phyloP scores from a whole-genome alignment of 2,797 vertebrate genomes.

The Alosa sapidissima region DNA sequence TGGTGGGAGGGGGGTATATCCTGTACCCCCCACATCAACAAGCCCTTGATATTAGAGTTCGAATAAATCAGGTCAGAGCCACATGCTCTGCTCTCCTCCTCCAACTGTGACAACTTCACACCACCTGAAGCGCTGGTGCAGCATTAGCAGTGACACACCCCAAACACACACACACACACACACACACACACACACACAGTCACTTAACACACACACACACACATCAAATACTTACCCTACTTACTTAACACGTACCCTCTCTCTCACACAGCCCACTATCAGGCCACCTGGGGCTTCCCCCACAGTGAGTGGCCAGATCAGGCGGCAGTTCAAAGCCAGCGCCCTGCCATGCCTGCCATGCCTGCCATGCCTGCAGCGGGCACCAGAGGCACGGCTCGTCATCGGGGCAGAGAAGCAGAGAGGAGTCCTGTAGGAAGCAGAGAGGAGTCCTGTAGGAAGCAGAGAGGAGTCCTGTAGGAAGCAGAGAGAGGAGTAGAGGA shows the following conservation, averaged over 20 bases:
- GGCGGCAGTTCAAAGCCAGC: not conserved
- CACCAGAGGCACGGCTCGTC: not conserved
- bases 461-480: not conserved
- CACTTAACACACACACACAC: not conserved
- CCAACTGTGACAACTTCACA: not conserved
- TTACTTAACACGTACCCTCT: no score
- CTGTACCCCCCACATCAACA: not conserved
- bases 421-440: not conserved
- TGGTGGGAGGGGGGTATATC: not conserved
- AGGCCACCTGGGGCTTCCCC: not conserved
- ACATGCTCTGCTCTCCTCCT: not conserved
- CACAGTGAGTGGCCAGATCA: not conserved
- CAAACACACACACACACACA: not conserved
- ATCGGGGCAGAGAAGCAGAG: not conserved
- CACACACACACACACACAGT: not conserved
- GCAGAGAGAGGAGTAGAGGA: no score
- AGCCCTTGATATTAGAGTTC: not conserved
- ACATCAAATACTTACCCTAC: no score
- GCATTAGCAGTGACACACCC: not conserved
- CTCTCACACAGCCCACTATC: not conserved
- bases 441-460: not conserved
- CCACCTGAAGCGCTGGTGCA: constrained; percentile 9
- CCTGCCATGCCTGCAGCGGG: not conserved
- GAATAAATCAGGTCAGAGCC: constrained; percentile 1
- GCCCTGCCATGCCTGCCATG: not conserved